A percentile compares a stretch with the other conserved stretches of the same genome.
Evolutionary conservation across 2,888 invertebrate species (phyloP).

Genomic region (Notodonta dromedarius): DNA sequence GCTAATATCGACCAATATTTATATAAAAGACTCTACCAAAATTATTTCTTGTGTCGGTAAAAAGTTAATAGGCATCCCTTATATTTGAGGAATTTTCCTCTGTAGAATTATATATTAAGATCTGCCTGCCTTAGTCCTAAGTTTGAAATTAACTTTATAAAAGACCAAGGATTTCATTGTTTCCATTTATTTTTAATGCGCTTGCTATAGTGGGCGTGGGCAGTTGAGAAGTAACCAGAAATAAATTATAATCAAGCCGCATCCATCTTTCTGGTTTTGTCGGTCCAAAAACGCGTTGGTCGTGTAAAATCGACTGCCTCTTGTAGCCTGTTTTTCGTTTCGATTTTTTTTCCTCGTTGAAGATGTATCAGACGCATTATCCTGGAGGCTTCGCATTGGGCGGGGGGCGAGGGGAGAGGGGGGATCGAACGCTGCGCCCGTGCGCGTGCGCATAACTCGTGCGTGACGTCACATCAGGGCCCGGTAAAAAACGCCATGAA

Average conservation of each 20-base stretch:
- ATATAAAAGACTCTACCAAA: too few relatives aligned
- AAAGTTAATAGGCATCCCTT: too few relatives aligned
- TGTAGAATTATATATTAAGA: too few relatives aligned
- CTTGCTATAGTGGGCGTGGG: not conserved
- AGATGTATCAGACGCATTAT: conserved; percentile 78
- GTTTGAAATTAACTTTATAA: too few relatives aligned
- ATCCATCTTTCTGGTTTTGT: conserved; percentile 64
- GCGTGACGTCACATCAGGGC: conserved; percentile 75
- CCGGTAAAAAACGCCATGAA: conserved; percentile 76
- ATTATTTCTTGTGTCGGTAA: too few relatives aligned
- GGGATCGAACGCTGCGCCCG: conserved; percentile 41
- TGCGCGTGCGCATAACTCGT: conserved; percentile 76
- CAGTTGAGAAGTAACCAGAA: conserved; percentile 19
- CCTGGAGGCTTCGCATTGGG: conserved; percentile 73
- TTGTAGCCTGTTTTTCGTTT: conserved; percentile 67
- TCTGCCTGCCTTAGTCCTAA: too few relatives aligned
- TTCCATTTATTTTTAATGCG: not conserved
- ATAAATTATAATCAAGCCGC: conserved; percentile 56
- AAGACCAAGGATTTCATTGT: not conserved
- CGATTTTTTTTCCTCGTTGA: conserved; percentile 73
- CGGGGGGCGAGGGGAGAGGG: conserved; percentile 37
- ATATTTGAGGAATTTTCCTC: too few relatives aligned
- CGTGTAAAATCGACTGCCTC: conserved; percentile 72
- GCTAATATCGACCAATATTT: too few relatives aligned
- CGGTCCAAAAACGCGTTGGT: conserved; percentile 63